A percentile compares a stretch with the other conserved stretches of the same genome.
phyloP scores from a whole-genome alignment of 2,888 invertebrate species.

The Xestia sexstrigata region DNA sequence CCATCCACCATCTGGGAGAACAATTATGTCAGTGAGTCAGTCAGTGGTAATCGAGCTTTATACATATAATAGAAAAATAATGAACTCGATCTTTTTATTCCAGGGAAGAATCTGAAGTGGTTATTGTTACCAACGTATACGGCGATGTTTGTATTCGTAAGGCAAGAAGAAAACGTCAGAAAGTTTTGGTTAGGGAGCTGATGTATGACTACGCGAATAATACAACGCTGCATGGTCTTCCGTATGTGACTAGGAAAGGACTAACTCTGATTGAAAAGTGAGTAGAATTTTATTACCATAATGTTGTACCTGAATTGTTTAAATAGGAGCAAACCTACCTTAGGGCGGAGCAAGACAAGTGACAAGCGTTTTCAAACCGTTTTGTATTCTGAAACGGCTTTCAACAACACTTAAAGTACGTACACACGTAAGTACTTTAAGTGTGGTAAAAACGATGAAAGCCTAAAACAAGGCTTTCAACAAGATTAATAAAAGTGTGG shows the following conservation, averaged over 20 bases:
- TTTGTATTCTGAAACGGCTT: not conserved
- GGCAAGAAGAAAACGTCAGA: slow-evolving; percentile 72
- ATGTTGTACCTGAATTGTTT: not conserved
- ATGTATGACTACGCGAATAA: slow-evolving; percentile 72
- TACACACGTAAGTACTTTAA: too few species aligned
- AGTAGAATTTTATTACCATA: slow-evolving; percentile 27
- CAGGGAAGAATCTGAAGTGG: slow-evolving; percentile 39
- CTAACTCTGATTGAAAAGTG: slow-evolving; percentile 72
- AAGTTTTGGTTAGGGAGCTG: slow-evolving; percentile 66
- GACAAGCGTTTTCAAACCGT: too few species aligned
- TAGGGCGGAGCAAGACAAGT: not conserved
- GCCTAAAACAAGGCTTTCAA: too few species aligned
- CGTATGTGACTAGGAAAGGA: slow-evolving; percentile 71
- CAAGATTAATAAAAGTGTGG: not conserved
- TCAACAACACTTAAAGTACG: too few species aligned
- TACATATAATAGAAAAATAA: too few species aligned
- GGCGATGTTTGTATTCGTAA: slow-evolving; percentile 70
- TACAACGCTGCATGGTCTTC: slow-evolving; percentile 75
- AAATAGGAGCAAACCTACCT: not conserved
- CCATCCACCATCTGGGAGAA: too few species aligned
- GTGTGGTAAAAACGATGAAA: too few species aligned
- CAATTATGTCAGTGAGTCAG: too few species aligned
- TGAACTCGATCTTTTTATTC: not conserved
- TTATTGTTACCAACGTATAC: slow-evolving; percentile 59
- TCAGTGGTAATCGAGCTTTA: too few species aligned